Evolutionary conservation across 2,113 vertebrate species (phyloP).

Genomic region (Seriola rivoliana): DNA sequence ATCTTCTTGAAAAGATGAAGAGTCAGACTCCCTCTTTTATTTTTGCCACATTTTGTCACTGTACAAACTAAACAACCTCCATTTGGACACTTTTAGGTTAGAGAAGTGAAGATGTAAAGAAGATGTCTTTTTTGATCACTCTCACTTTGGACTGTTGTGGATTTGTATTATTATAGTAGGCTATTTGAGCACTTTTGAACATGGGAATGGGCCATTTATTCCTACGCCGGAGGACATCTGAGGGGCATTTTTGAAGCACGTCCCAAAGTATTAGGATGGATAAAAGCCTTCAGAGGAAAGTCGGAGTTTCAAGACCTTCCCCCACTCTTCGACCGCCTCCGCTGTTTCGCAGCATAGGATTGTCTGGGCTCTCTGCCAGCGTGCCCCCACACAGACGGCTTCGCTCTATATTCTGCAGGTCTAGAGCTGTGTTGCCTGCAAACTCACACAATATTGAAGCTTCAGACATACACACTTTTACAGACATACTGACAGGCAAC

Average conservation of each 20-base stretch:
- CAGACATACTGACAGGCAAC: conserved; percentile 11
- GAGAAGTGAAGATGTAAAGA: neutral
- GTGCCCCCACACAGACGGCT: conserved; percentile 72
- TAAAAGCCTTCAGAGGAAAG: neutral
- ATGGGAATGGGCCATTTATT: conserved; percentile 1
- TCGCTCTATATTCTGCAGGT: conserved; percentile 61
- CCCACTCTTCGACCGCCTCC: conserved; percentile 61
- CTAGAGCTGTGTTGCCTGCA: conserved; percentile 59
- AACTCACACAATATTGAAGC: neutral
- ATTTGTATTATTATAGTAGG: neutral
- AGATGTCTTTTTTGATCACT: neutral
- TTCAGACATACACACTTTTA: conserved; percentile 16
- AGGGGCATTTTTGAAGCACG: neutral
- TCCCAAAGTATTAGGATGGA: conserved; percentile 9
- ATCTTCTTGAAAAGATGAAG: neutral
- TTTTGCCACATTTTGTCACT: neutral
- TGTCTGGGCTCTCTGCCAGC: conserved; percentile 37
- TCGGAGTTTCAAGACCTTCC: neutral
- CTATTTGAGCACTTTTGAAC: neutral
- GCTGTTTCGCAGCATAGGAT: conserved; percentile 65
- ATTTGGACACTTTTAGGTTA: neutral
- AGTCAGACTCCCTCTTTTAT: neutral
- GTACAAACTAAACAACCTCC: neutral
- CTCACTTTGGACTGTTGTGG: neutral
- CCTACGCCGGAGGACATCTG: neutral